These are phyloP conservation scores for Pelodytes ibericus DNA, from an alignment of 2,797 vertebrate species.

Conservation along the genomic window DNA sequence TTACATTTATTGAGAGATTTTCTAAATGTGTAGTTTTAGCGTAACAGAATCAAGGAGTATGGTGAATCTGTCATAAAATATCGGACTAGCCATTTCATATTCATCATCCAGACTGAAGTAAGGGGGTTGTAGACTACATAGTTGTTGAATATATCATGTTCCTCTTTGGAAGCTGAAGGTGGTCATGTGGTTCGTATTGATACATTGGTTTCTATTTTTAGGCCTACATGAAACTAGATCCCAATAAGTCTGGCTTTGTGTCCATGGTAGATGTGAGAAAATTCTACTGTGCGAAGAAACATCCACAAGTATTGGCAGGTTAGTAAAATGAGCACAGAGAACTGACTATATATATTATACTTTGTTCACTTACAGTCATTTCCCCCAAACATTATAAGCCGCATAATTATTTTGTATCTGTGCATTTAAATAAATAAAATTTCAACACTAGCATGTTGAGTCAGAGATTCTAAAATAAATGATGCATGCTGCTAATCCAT, in stretches of 20 bases:
- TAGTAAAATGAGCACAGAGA: slow-evolving; percentile 47
- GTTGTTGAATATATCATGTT: no score
- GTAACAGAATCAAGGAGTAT: no score
- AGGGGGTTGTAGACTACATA: no score
- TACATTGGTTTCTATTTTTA: slow-evolving; percentile 56
- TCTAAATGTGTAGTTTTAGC: no score
- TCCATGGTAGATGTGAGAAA: slow-evolving; percentile 71
- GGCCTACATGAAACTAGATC: slow-evolving; percentile 80
- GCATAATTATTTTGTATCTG: no score
- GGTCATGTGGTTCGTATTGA: no score
- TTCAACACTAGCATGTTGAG: not conserved
- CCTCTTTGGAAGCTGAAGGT: no score
- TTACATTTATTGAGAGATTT: no score
- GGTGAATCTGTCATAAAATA: no score
- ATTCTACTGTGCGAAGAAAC: slow-evolving; percentile 75
- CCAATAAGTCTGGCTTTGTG: slow-evolving; percentile 72
- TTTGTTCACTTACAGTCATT: not conserved
- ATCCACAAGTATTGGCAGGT: slow-evolving; percentile 75
- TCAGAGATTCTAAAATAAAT: not conserved
- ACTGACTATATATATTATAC: not conserved
- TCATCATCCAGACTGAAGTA: no score
- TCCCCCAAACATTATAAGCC: not conserved
- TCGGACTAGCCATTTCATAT: no score
- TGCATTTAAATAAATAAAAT: not conserved
- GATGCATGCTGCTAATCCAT: not conserved